Percentiles rank a stretch among this genome's conserved stretches.
phyloP scores from a whole-genome alignment of 2,113 vertebrate genomes.

The Procavia capensis region DNA sequence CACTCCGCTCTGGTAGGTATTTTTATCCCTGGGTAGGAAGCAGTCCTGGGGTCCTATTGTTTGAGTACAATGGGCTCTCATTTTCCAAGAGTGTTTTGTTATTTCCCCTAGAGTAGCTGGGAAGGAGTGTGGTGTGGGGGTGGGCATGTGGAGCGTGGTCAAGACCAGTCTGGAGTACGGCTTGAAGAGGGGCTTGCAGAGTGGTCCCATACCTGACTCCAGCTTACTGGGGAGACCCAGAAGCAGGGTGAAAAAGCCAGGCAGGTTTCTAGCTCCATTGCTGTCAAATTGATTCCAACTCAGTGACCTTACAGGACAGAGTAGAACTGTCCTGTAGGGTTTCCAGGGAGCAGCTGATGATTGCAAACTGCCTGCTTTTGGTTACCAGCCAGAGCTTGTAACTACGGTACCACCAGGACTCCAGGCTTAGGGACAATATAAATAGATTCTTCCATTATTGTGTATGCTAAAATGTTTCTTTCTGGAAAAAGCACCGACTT shows the following conservation, averaged over 20 bases:
- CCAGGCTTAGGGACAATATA: neutral
- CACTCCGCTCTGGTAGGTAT: slow-evolving; percentile 82
- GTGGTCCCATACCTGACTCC: neutral
- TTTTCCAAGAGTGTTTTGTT: slow-evolving; percentile 38
- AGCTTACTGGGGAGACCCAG: too few species aligned
- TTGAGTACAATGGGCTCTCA: slow-evolving; percentile 71
- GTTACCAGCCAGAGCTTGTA: too few species aligned
- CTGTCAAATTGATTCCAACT: too few species aligned
- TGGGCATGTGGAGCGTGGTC: neutral
- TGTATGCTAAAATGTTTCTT: accelerated
- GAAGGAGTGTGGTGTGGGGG: neutral
- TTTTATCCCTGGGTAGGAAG: slow-evolving; percentile 76
- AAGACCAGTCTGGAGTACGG: neutral
- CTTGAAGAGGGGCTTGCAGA: neutral
- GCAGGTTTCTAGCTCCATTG: neutral
- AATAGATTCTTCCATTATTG: neutral
- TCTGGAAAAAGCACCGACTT: neutral
- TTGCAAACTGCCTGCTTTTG: too few species aligned
- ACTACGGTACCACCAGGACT: too few species aligned
- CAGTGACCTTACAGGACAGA: too few species aligned
- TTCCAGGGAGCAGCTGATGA: too few species aligned
- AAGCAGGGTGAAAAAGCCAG: neutral
- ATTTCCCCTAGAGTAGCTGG: slow-evolving; percentile 54
- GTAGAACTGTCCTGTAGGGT: too few species aligned
- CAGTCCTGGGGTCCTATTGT: slow-evolving; percentile 71